phyloP scores from a whole-genome alignment of 2,797 vertebrate species.

The Cacajao melanocephalus region DNA sequence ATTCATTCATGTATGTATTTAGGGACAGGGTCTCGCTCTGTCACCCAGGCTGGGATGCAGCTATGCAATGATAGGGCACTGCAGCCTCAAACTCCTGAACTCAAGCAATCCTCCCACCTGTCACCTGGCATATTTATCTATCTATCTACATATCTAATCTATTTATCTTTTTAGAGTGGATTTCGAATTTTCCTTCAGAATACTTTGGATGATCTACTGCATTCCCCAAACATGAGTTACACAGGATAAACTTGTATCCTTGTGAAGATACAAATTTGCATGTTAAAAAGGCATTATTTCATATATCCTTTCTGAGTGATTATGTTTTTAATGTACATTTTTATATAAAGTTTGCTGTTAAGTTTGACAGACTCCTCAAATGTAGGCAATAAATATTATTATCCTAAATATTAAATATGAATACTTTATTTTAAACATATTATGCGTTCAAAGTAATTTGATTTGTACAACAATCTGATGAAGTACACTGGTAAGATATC shows the following conservation, averaged over 20 bases:
- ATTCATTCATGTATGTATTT: background rate
- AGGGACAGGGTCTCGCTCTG: background rate
- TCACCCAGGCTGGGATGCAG: background rate
- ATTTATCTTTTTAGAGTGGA: background rate
- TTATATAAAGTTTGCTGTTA: background rate
- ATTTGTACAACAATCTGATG: background rate
- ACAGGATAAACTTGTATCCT: background rate
- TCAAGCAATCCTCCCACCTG: background rate
- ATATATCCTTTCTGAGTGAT: background rate
- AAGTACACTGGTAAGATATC: background rate
- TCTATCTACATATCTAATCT: background rate
- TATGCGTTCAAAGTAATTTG: background rate
- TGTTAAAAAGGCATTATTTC: background rate
- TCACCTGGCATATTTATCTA: background rate
- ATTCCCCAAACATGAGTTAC: background rate
- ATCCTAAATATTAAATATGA: background rate
- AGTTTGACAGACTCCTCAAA: background rate
- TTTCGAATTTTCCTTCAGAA: constrained; percentile 27
- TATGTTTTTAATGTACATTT: background rate
- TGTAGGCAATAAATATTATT: background rate
- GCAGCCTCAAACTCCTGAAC: background rate
- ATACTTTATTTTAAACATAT: background rate
- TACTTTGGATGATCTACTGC: background rate
- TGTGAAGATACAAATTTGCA: background rate
- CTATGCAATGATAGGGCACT: background rate